A percentile compares a stretch with the other conserved stretches of the same genome.
Evolutionary conservation across 2,888 invertebrate genomes (phyloP).

Genomic region (Heliothis peltigera): DNA sequence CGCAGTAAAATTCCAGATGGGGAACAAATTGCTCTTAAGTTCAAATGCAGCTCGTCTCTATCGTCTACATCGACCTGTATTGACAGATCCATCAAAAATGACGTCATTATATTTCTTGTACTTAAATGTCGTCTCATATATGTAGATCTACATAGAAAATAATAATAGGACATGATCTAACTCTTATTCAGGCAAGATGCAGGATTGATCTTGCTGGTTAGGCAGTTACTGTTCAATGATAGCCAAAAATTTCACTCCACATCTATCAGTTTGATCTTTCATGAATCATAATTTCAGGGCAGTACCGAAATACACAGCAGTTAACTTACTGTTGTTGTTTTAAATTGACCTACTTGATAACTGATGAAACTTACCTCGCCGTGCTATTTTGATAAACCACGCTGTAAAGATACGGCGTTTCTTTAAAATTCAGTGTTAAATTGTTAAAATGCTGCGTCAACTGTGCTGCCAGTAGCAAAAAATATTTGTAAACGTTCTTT

Average conservation of each 20-base stretch:
- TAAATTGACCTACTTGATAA: conserved; percentile 41
- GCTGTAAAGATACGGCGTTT: conserved; percentile 42
- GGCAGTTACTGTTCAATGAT: too few species aligned
- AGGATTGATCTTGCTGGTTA: too few species aligned
- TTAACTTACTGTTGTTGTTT: conserved; percentile 4
- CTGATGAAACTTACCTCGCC: conserved; percentile 26
- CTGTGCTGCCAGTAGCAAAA: background rate
- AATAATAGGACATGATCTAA: too few species aligned
- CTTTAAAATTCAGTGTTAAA: conserved; percentile 20
- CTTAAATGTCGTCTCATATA: too few species aligned
- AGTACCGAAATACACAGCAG: background rate
- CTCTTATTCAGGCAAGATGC: too few species aligned
- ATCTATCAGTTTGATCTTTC: background rate
- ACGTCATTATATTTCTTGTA: background rate
- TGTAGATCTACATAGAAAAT: too few species aligned
- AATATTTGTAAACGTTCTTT: background rate
- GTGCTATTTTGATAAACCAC: conserved; percentile 52
- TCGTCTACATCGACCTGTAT: background rate
- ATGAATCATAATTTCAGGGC: background rate
- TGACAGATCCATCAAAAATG: background rate
- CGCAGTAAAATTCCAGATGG: background rate
- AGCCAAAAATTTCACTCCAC: too few species aligned
- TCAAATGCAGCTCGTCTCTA: background rate
- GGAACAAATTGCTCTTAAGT: background rate
- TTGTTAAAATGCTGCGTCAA: conserved; percentile 22